Evolutionary conservation across 2,888 invertebrate species (phyloP).

Genomic region (Callyntrura guangdongensis): DNA sequence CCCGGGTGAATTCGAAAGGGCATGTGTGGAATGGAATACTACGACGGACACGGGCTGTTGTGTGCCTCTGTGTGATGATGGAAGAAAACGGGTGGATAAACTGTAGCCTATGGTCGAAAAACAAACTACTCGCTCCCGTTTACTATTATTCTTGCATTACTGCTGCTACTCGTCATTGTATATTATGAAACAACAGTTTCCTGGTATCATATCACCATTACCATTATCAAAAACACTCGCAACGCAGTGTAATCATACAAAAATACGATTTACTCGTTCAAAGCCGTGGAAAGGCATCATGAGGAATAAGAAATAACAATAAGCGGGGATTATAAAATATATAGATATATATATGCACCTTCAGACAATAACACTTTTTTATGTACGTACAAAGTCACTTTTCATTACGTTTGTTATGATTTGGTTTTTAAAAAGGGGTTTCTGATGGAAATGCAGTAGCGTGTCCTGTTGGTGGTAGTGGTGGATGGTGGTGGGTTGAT

Average conservation of each 20-base stretch:
- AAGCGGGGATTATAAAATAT: slow-evolving; percentile 55
- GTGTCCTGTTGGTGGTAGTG: slow-evolving; percentile 29
- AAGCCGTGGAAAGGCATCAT: slow-evolving; percentile 65
- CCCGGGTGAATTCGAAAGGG: slow-evolving; percentile 36
- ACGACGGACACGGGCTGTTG: background rate
- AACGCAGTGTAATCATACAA: background rate
- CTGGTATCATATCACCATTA: slow-evolving; percentile 16
- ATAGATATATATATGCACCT: slow-evolving; percentile 13
- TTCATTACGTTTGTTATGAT: slow-evolving; percentile 53
- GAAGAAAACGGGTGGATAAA: background rate
- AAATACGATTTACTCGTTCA: slow-evolving; percentile 41
- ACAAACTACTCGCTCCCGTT: background rate
- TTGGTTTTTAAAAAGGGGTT: slow-evolving; percentile 27
- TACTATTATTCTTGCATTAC: background rate
- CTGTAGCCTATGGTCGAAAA: slow-evolving; percentile 20
- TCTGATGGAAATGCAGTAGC: background rate
- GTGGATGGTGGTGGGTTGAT: slow-evolving; percentile 46
- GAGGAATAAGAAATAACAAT: slow-evolving; percentile 40
- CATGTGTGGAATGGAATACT: background rate
- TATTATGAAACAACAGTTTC: background rate
- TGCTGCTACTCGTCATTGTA: background rate
- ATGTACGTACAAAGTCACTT: slow-evolving; percentile 69
- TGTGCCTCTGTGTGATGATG: no score
- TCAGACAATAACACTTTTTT: slow-evolving; percentile 12
- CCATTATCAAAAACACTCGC: slow-evolving; percentile 41